Base-by-base conservation (phyloP, 2,888 invertebrate species). In the Xanthia icteritia region DNA sequence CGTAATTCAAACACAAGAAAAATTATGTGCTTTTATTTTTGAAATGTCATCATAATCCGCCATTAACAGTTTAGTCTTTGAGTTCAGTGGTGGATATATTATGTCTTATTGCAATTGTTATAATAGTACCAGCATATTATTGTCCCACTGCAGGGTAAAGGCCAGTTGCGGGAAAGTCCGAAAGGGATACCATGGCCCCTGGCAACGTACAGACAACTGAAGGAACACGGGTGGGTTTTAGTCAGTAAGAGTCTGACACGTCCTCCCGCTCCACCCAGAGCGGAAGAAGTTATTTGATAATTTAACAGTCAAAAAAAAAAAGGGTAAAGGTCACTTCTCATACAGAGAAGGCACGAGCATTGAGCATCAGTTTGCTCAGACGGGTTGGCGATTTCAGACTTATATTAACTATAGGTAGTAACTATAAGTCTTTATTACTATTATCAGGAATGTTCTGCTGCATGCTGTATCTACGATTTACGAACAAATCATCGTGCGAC, bases 401-500 rank as follows among this genome's bases (percentile, higher is more conserved):
- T 56, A n/a, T n/a, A 23, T 17, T 48, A 51, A 51, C 20, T 51
- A 48, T 31, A 31, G 31, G 31, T 31, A 31, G 2, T 31, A 31
- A 31, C 31, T 31, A 56, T 56, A 54, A 54, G 51, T 51, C 51
- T 6, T 54, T 54, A 54, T 23, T 23, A 54, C 51, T 20, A 9
- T 54, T n/a, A 54, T 4, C 45, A 31, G 23, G 2, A 48, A 17
- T 36, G 36, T 36, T 54, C 17, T 23, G 5, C 17, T 36, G 15
- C 17, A 11, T n/a, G 27, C 8, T 63, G 9, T 13, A 61, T 63
- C 27, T 39, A 31, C 11, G 17, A 60, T 64, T 48, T 11, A 56
- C 27, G 4, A 63, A 42, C 63, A 73, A 63, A 74, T 63, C 72
- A 36, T 42, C 13, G 51, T 63, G 27, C 36, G 64, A 58, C 56